Evolutionary conservation across 92 coral and sea anemone species (phyloP).

Genomic region (Umimayanthus kanabou): DNA sequence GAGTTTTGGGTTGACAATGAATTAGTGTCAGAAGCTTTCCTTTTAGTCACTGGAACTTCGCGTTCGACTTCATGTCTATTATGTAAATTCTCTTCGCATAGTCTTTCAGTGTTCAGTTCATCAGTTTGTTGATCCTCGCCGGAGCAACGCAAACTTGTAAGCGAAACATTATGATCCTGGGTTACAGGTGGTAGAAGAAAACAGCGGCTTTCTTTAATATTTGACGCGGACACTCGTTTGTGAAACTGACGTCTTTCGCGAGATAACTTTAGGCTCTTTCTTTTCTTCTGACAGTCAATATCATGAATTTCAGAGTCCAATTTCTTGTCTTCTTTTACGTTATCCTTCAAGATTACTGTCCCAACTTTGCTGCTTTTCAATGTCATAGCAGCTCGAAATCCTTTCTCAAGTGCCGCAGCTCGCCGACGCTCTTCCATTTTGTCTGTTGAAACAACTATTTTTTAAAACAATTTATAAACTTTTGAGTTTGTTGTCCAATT

Average conservation of each 20-base stretch:
- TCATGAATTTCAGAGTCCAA: constrained; percentile 10
- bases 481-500: constrained; percentile 5
- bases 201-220: constrained; percentile 9
- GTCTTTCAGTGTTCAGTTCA: neutral
- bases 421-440: constrained; percentile 29
- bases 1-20: neutral
- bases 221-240: neutral
- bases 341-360: constrained; percentile 37
- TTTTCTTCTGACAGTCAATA: constrained; percentile 28
- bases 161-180: neutral
- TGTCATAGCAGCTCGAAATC: constrained; percentile 35
- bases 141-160: neutral
- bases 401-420: constrained; percentile 18
- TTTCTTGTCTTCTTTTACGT: constrained; percentile 19
- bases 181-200: constrained; percentile 14
- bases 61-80: neutral
- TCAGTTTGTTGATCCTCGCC: neutral
- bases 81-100: neutral
- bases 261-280: constrained; percentile 22
- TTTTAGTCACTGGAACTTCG: neutral
- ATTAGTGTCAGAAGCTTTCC: neutral
- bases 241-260: constrained; percentile 3
- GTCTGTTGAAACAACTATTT: neutral
- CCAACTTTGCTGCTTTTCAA: constrained; percentile 34
- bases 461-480: neutral